Percentiles rank a stretch among this genome's conserved stretches.
Evolutionary conservation across 1,140 invertebrate genomes (phyloP).

Genomic region (Chrysopa pallens): DNA sequence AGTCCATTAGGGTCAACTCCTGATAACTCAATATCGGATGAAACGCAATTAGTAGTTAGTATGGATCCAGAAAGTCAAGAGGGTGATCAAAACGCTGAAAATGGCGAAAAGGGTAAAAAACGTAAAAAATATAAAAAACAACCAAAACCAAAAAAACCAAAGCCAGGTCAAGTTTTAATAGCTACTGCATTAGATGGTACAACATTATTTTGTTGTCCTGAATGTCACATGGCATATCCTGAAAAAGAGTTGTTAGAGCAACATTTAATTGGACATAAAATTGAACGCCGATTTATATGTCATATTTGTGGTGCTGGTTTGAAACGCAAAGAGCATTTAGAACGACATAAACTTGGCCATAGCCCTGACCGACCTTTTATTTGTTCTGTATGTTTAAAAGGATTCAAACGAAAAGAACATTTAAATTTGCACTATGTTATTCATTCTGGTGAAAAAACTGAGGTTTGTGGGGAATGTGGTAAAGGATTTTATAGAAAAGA

Average conservation of each 20-base stretch:
- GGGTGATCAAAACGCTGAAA: constrained; percentile 8
- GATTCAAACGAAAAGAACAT: constrained; percentile 67
- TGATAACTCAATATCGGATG: constrained; percentile 10
- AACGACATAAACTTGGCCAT: constrained; percentile 58
- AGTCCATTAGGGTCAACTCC: constrained; percentile 5
- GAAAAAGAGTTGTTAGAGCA: constrained; percentile 57
- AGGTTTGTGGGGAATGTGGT: constrained; percentile 41
- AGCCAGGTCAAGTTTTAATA: constrained; percentile 49
- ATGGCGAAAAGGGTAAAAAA: constrained; percentile 36
- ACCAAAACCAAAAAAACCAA: constrained; percentile 49
- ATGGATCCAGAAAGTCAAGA: constrained; percentile 4
- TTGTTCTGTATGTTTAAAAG: constrained; percentile 55
- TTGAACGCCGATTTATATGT: constrained; percentile 45
- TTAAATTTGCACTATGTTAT: constrained; percentile 62
- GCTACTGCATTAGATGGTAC: constrained; percentile 52
- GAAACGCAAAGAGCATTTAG: constrained; percentile 62
- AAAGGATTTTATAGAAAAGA: constrained; percentile 73
- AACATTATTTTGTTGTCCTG: constrained; percentile 55
- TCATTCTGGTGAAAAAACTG: constrained; percentile 64
- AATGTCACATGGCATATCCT: constrained; percentile 61
- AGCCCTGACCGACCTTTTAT: constrained; percentile 61
- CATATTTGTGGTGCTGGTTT: constrained; percentile 44
- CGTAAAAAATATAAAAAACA: constrained; percentile 66
- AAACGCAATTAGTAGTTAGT: not conserved
- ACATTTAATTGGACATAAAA: constrained; percentile 56